phyloP scores from a whole-genome alignment of 2,797 vertebrate species.

The Clarias pachynema region DNA sequence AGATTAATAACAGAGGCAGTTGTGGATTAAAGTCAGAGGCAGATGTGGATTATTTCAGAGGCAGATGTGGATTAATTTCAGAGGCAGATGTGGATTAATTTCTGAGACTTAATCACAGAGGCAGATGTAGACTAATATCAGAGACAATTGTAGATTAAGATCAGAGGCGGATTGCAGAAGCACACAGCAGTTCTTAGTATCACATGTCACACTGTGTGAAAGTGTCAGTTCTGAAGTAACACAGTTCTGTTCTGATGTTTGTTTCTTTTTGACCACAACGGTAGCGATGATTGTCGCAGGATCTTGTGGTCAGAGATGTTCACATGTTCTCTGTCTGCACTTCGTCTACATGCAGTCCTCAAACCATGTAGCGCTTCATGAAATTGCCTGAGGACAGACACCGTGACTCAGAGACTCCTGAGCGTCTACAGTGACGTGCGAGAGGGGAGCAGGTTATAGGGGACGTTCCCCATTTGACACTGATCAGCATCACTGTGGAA shows the following conservation, averaged over 20 bases:
- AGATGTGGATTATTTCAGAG: neutral
- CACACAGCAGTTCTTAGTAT: neutral
- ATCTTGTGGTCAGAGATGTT: constrained; percentile 3
- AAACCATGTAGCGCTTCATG: neutral
- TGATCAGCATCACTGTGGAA: neutral
- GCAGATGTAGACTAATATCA: neutral
- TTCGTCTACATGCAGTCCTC: neutral
- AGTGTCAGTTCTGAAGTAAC: neutral
- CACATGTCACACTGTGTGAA: neutral
- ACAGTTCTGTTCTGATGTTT: neutral
- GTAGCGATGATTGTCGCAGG: neutral
- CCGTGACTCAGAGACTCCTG: constrained; percentile 33
- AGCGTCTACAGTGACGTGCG: constrained; percentile 2
- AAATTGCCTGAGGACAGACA: neutral
- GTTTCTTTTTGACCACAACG: neutral
- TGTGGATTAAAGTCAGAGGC: no score
- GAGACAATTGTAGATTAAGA: neutral
- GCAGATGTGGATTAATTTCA: neutral
- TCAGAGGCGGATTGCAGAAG: neutral
- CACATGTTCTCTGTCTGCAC: neutral
- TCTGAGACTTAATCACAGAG: neutral
- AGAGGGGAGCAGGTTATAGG: neutral
- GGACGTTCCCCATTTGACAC: constrained; percentile 14
- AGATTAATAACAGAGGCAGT: no score
- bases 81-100: neutral